These are phyloP conservation scores for Bombus vancouverensis DNA, from an alignment of 1,140 invertebrate genomes.

Conservation along the genomic window DNA sequence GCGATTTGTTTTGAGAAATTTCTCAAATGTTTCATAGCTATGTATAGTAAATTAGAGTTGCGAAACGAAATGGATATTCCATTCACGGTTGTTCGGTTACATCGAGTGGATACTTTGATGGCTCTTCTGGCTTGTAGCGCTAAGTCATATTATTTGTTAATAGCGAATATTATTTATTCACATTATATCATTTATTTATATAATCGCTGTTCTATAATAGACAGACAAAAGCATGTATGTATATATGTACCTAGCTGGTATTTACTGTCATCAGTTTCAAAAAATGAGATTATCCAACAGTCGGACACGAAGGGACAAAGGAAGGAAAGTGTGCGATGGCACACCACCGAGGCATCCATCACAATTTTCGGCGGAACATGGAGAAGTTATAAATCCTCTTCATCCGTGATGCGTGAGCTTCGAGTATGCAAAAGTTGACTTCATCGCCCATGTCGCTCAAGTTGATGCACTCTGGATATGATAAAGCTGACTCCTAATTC, in stretches of 20 bases:
- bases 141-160: too few species aligned
- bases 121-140: too few species aligned
- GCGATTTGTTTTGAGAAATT: not conserved
- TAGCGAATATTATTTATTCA: too few species aligned
- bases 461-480: constrained; percentile 21
- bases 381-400: not conserved
- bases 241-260: too few species aligned
- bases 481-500: constrained; percentile 17
- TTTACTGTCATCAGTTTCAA: too few species aligned
- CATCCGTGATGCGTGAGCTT: not conserved
- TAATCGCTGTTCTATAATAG: too few species aligned
- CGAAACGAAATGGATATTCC: not conserved
- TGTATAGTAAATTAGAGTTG: not conserved
- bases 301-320: not conserved
- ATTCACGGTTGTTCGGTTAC: not conserved
- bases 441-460: not conserved
- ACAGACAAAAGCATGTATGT: too few species aligned
- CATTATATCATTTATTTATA: too few species aligned
- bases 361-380: not conserved
- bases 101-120: too few species aligned
- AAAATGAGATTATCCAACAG: not conserved
- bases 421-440: not conserved
- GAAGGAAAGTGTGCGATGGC: too few species aligned
- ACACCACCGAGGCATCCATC: not conserved
- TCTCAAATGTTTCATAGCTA: not conserved